A percentile compares a stretch with the other conserved stretches of the same genome.
These are phyloP conservation scores for Pseudotriccus pelzelni DNA, from an alignment of 2,797 vertebrate genomes.

Conservation along the genomic window DNA sequence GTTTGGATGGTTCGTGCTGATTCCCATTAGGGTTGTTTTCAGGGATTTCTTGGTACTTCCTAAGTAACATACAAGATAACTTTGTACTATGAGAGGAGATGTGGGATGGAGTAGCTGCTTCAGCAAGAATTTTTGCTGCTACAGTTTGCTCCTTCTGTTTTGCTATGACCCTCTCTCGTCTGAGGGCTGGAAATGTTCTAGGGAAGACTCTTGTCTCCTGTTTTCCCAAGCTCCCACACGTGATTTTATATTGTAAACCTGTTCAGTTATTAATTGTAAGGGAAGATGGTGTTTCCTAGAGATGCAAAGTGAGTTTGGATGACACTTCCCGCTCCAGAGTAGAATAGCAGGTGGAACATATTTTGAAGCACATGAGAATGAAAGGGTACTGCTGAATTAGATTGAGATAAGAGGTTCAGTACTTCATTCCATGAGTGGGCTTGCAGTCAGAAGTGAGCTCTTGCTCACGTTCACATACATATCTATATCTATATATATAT, in stretches of 20 bases:
- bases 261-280: not conserved
- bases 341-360: not conserved
- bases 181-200: not conserved
- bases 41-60: not conserved
- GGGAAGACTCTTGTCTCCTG: not conserved
- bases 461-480: not conserved
- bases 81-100: not conserved
- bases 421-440: not conserved
- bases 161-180: not conserved
- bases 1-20: not conserved
- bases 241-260: not conserved
- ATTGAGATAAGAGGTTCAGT: not conserved
- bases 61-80: not conserved
- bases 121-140: not conserved
- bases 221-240: not conserved
- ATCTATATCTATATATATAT: too few species aligned
- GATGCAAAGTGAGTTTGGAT: not conserved
- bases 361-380: not conserved
- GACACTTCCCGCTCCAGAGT: not conserved
- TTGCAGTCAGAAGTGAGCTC: not conserved
- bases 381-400: not conserved
- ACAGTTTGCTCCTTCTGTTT: not conserved
- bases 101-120: not conserved
- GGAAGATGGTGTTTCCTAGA: not conserved
- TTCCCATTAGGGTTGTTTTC: not conserved